phyloP scores from a whole-genome alignment of 1,140 invertebrate species.

The Musca domestica region DNA sequence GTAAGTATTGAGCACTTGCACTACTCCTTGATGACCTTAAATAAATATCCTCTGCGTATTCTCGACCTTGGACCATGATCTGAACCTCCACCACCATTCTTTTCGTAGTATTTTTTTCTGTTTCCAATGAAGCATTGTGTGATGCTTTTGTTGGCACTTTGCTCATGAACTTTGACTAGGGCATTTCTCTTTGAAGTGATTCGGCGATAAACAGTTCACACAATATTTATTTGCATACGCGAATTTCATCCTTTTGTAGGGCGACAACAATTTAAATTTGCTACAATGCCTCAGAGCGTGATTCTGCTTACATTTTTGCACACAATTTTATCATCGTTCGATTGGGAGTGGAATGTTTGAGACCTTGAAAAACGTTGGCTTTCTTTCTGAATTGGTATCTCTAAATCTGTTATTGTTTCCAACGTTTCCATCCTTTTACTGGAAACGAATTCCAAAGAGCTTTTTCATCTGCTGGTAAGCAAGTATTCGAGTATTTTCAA shows the following conservation, averaged over 20 bases:
- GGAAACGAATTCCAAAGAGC: not conserved
- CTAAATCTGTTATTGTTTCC: not conserved
- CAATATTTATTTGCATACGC: constrained; percentile 1
- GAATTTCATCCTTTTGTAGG: not conserved
- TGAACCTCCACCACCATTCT: too few relatives aligned
- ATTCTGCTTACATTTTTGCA: too few relatives aligned
- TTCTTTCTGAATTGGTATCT: not conserved
- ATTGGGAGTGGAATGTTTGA: too few relatives aligned
- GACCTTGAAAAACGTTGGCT: not conserved
- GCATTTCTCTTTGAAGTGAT: too few relatives aligned
- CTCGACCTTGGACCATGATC: not conserved
- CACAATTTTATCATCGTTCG: too few relatives aligned
- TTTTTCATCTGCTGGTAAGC: not conserved
- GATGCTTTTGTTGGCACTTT: not conserved
- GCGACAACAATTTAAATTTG: not conserved
- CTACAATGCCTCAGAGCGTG: too few relatives aligned
- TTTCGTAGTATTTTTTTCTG: too few relatives aligned
- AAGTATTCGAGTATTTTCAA: not conserved
- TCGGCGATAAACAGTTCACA: not conserved
- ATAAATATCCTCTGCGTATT: not conserved
- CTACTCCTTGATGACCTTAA: not conserved
- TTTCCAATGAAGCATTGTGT: not conserved
- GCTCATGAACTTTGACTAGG: not conserved
- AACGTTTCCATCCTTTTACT: not conserved
- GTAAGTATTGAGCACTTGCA: not conserved